Evolutionary conservation across 37 sponge, comb jelly and placozoan species (phyloP).

Genomic region (Dysidea cf. avara): DNA sequence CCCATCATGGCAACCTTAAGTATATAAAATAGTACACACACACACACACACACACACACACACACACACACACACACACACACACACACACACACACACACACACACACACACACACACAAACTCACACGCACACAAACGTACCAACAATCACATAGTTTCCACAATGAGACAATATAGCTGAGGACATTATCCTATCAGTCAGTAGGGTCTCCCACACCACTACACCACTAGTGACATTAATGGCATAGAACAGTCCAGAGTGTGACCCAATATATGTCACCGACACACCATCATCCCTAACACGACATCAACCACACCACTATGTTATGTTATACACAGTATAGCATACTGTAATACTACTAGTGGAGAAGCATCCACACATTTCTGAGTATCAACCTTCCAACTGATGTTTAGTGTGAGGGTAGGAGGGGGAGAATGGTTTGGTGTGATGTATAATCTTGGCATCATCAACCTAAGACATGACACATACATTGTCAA

Average conservation of each 20-base stretch:
- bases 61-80: background rate
- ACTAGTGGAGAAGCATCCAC: slow-evolving; percentile 93
- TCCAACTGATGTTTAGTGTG: slow-evolving; percentile 40
- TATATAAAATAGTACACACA: background rate
- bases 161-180: slow-evolving; percentile 74
- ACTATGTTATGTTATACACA: background rate
- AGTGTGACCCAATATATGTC: slow-evolving; percentile 84
- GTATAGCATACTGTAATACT: slow-evolving; percentile 5
- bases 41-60: background rate
- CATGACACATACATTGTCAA: too few relatives aligned
- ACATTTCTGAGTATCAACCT: slow-evolving; percentile 63
- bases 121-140: slow-evolving; percentile 15
- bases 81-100: background rate
- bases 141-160: slow-evolving; percentile 68
- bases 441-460: too few relatives aligned
- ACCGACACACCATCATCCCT: background rate
- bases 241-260: slow-evolving; percentile 63
- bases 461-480: too few relatives aligned
- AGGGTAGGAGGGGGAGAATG: too few relatives aligned
- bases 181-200: slow-evolving; percentile 81
- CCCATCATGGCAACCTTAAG: slow-evolving; percentile 84
- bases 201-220: slow-evolving; percentile 58
- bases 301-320: too few relatives aligned
- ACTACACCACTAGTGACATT: slow-evolving; percentile 36
- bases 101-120: background rate